Conservation (phyloP, 2,113 vertebrate species). For the Mandrillus leucophaeus region DNA sequence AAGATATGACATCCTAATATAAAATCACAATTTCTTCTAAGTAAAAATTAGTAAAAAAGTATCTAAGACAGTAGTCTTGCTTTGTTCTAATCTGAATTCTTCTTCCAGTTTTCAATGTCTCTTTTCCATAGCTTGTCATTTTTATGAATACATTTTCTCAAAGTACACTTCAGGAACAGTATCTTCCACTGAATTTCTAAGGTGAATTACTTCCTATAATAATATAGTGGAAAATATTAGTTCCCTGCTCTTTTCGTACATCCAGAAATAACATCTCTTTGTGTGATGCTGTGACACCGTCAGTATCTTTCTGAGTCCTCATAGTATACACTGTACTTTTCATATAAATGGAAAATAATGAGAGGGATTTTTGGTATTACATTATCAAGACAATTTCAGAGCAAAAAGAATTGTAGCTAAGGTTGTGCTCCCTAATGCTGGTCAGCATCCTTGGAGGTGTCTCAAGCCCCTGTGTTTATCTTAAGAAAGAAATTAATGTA, state of each 20-base stretch:
- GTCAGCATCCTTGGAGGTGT: not conserved
- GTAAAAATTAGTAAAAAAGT: not conserved
- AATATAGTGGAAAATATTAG: not conserved
- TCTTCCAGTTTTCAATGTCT: not conserved
- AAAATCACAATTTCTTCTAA: not conserved
- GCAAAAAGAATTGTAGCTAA: not conserved
- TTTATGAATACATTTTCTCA: not conserved
- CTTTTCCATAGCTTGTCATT: not conserved
- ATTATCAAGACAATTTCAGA: constrained; percentile 31
- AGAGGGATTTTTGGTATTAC: not conserved
- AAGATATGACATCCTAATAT: not conserved
- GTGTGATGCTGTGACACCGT: not conserved
- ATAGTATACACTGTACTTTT: not conserved
- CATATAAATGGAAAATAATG: not conserved
- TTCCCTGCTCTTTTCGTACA: not conserved
- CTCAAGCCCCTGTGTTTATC: not conserved
- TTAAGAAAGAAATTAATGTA: not conserved
- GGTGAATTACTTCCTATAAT: not conserved
- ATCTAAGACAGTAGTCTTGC: not conserved
- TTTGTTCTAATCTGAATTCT: not conserved
- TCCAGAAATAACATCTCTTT: not conserved
- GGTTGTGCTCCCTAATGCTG: not conserved
- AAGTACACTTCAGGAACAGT: not conserved
- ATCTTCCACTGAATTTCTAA: constrained; percentile 35
- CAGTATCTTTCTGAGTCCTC: not conserved